Percentiles rank a stretch among this genome's conserved stretches.
Conservation (phyloP, 2,888 invertebrate species). For the Meiosimyza platycephala region DNA sequence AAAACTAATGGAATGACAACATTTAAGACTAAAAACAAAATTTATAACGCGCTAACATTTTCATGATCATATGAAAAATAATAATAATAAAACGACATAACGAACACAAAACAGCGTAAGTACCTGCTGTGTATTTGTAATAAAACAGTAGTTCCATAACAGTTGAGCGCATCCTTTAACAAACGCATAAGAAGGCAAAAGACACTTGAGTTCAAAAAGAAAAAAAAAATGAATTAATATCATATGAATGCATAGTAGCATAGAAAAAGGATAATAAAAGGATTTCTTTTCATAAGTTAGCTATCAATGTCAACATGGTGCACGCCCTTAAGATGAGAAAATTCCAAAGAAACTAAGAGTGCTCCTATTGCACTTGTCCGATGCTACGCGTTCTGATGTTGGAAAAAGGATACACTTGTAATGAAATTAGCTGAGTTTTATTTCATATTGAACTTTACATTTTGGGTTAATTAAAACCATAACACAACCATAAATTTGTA, state of each 20-base stretch:
- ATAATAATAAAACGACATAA: neutral
- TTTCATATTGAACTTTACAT: slow-evolving; percentile 38
- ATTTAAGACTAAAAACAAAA: neutral
- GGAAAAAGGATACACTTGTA: no score
- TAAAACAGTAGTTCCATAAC: slow-evolving; percentile 1
- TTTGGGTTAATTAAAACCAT: slow-evolving; percentile 54
- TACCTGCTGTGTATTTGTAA: slow-evolving; percentile 22
- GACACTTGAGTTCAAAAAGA: neutral
- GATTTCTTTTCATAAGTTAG: neutral
- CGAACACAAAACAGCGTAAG: neutral
- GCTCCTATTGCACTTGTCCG: slow-evolving; percentile 28
- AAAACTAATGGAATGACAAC: neutral
- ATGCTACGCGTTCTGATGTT: neutral
- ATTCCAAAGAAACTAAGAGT: no score
- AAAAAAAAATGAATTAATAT: no score
- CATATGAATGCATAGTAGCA: neutral
- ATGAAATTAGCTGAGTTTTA: no score
- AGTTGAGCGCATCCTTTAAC: neutral
- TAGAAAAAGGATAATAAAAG: slow-evolving; percentile 21
- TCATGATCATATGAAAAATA: neutral
- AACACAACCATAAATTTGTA: neutral
- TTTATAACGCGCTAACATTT: slow-evolving; percentile 14
- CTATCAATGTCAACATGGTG: slow-evolving; percentile 29
- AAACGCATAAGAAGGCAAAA: neutral
- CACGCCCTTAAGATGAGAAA: slow-evolving; percentile 16